Evolutionary conservation across 2,113 vertebrate species (phyloP), one percentile per base, ranked within the genome.

Genomic region (Sturnus vulgaris): DNA sequence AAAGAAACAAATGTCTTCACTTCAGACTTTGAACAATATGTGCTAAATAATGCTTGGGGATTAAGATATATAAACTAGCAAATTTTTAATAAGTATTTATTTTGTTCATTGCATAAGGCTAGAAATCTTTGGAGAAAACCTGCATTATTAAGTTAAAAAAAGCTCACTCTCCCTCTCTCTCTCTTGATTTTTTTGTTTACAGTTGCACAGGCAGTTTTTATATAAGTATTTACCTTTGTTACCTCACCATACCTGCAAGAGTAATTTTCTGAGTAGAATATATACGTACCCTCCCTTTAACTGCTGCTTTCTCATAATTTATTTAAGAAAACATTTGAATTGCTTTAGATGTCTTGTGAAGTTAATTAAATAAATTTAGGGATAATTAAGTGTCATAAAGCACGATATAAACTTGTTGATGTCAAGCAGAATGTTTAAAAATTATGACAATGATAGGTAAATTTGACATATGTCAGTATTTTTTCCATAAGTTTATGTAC

Each of bases 371-470:
- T 97, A 98, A 98, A 97, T 96, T 94, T 92, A 97, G 96, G 93
- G 97, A 97, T 98, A 98, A 98, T 98, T 98, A 98, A 97, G 88
- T 97, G 97, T 96, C 95, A 96, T 96, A 98, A 98, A 96, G 71
- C 86, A 96, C 47, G 82, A 97, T 95, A 88, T 91, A 97, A 98
- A 98, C 91, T 95, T 97, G 97, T 97, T 97, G 97, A 97, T 95
- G 95, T 97, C 98, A 97, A 91, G 81, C n/a, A 76, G 78, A 90
- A 97, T 97, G 84, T 93, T 97, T 97, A 90, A 97, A 96, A 98
- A 95, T 73, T 50, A 90, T 40, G 83, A 95, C 96, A 95, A 96
- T 87, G 96, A 97, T 85, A 91, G 95, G 88, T 72, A 97, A 95
- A 98, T 97, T 96, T 98, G 96, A 98, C 95, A 97, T 81, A 95